Conservation (phyloP, 2,113 vertebrate species). For the Sminthopsis crassicaudata region DNA sequence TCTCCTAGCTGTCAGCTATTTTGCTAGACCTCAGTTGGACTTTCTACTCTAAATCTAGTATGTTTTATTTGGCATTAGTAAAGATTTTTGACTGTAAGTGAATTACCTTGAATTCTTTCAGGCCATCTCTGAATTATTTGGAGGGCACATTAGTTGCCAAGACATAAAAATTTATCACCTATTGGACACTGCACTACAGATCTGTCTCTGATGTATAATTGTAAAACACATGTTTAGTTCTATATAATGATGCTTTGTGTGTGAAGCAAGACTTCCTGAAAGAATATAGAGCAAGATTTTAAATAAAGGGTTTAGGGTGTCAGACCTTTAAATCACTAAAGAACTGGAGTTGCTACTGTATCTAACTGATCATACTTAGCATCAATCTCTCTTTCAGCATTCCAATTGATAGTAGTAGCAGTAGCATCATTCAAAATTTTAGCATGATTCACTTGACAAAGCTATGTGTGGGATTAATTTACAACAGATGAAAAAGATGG, state of each 20-base stretch:
- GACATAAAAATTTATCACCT: background rate
- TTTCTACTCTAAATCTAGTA: too few relatives aligned
- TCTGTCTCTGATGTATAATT: background rate
- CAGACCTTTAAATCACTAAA: slow-evolving; percentile 72
- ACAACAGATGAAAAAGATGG: slow-evolving; percentile 66
- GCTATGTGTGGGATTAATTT: slow-evolving; percentile 68
- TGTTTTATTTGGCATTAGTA: too few relatives aligned
- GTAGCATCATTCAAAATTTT: slow-evolving; percentile 72
- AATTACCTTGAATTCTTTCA: too few relatives aligned
- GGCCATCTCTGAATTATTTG: too few relatives aligned
- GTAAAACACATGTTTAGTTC: background rate
- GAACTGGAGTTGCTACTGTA: slow-evolving; percentile 66
- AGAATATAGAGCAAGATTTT: slow-evolving; percentile 19
- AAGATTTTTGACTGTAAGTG: too few relatives aligned
- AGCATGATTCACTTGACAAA: slow-evolving; percentile 67
- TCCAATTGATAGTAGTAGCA: slow-evolving; percentile 65
- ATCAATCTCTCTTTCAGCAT: slow-evolving; percentile 71
- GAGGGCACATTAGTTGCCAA: too few relatives aligned
- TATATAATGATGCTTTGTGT: background rate
- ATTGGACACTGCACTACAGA: background rate
- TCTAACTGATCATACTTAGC: slow-evolving; percentile 71
- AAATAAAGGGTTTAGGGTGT: background rate
- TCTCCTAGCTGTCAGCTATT: too few relatives aligned
- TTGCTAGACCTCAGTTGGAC: too few relatives aligned
- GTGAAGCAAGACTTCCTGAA: background rate